phyloP scores from a whole-genome alignment of 2,888 invertebrate genomes.

The Polydrusus pterygomalis region DNA sequence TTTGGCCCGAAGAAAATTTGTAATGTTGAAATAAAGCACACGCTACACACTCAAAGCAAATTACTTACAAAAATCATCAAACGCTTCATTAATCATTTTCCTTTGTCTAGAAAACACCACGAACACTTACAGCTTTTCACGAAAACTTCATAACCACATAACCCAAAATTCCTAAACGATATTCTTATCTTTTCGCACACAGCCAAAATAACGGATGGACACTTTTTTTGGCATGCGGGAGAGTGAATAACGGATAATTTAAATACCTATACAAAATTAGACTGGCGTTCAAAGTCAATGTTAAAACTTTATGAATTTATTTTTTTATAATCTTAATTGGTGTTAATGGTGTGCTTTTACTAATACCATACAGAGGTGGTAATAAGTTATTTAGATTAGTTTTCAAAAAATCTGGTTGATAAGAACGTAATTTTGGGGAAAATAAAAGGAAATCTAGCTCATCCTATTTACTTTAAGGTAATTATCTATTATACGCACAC shows the following conservation, averaged over 20 bases:
- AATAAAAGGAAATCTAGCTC: constrained; percentile 2
- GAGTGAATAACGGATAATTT: background rate
- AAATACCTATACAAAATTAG: background rate
- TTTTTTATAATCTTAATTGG: constrained; percentile 6
- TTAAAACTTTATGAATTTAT: constrained; percentile 1
- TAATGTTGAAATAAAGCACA: too few species aligned
- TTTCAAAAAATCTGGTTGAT: background rate
- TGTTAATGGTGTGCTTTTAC: constrained; percentile 8
- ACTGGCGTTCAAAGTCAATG: background rate
- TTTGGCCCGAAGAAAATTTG: too few species aligned
- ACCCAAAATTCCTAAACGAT: background rate
- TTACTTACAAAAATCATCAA: constrained; percentile 69
- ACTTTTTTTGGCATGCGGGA: constrained; percentile 5
- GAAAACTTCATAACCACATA: constrained; percentile 4
- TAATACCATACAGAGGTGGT: background rate
- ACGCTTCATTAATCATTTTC: constrained; percentile 70
- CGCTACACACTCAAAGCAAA: background rate
- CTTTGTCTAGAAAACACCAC: constrained; percentile 16
- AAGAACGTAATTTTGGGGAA: background rate
- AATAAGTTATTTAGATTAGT: constrained; percentile 9
- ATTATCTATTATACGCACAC: too few species aligned
- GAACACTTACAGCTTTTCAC: constrained; percentile 13
- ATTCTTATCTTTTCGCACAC: background rate
- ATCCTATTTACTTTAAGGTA: background rate
- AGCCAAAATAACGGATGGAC: background rate